Evolutionary conservation across 2,113 vertebrate genomes (phyloP), one percentile per base, ranked within the genome.

Genomic region (Scatophagus argus): DNA sequence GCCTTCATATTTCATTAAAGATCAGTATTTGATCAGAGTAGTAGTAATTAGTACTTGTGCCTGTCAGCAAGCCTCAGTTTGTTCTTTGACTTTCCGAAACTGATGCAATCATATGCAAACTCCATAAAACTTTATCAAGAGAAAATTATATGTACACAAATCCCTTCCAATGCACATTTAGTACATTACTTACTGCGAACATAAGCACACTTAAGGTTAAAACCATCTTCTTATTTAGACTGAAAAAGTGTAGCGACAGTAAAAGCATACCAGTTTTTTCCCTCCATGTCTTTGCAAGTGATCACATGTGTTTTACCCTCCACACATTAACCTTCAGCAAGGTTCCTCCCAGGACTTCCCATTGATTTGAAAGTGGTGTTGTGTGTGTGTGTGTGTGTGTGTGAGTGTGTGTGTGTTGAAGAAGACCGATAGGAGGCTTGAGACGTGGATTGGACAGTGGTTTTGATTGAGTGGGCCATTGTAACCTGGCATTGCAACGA

Each of bases 311-410:
- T 52, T 74, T 73, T 44, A n/a, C 62, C 36, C 83, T 79, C 81
- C 81, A 85, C 71, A 82, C 84, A 88, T 89, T 93, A 91, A 93
- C 93, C 94, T 94, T 92, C 88, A 92, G 83, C 83, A 63, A 44
- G 38, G 77, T 65, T 61, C 31, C 60, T 72, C 74, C 63, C 66
- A 39, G 64, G 84, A 64, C 83, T 86, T 60, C 69, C 74, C 83
- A 93, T 93, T 89, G 90, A 93, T 94, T 89, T 32, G 72, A 87
- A 32, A 55, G 67, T 29, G 71, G 25, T 10, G 25, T 43, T 23
- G 23, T 41, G 16, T 10, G 5, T 56, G 36, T 58, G 29, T 51
- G 39, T 76, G 63, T 51, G 56, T 54, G 4, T 75, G 23, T 41
- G 16, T 10, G 5, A 51, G 36, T 58, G 29, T 51, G 39, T 76